These are phyloP conservation scores for Aelia acuminata DNA, from an alignment of 2,888 invertebrate genomes.

Conservation along the genomic window DNA sequence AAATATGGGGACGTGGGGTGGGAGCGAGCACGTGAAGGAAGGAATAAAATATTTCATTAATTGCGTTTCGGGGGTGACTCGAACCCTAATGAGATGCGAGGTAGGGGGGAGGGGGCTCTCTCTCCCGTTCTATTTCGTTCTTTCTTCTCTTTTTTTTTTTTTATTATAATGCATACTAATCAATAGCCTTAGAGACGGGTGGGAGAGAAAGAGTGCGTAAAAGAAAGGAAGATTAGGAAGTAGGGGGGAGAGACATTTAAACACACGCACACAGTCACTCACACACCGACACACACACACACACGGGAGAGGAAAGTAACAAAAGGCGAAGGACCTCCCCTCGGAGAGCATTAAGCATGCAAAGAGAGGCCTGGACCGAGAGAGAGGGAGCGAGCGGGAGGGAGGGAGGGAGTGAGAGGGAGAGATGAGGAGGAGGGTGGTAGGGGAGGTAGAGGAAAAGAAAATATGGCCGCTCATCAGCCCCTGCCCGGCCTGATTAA, in stretches of 20 bases:
- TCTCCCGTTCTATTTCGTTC: background rate
- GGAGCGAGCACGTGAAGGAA: constrained; percentile 50
- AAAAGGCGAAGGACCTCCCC: constrained; percentile 42
- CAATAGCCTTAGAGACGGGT: constrained; percentile 61
- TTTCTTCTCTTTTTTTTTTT: constrained; percentile 46
- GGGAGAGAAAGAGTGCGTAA: constrained; percentile 51
- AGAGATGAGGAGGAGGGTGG: background rate
- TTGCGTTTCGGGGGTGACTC: constrained; percentile 56
- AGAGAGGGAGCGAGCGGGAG: constrained; percentile 36
- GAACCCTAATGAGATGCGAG: constrained; percentile 52
- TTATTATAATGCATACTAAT: constrained; percentile 63
- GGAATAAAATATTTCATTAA: constrained; percentile 62
- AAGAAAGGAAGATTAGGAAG: constrained; percentile 47
- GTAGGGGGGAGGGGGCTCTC: background rate
- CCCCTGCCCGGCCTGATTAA: constrained; percentile 60
- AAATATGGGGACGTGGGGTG: constrained; percentile 47
- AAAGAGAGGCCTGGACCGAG: constrained; percentile 55
- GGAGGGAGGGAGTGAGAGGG: constrained; percentile 30
- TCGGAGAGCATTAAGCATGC: constrained; percentile 58
- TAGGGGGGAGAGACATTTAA: constrained; percentile 58
- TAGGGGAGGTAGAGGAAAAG: constrained; percentile 65
- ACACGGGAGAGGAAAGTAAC: constrained; percentile 41
- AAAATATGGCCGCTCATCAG: constrained; percentile 67
- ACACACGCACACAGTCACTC: constrained; percentile 51
- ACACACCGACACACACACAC: constrained; percentile 4